These are phyloP conservation scores for Neopipo cinnamomea DNA, from an alignment of 2,113 vertebrate genomes.

Conservation along the genomic window DNA sequence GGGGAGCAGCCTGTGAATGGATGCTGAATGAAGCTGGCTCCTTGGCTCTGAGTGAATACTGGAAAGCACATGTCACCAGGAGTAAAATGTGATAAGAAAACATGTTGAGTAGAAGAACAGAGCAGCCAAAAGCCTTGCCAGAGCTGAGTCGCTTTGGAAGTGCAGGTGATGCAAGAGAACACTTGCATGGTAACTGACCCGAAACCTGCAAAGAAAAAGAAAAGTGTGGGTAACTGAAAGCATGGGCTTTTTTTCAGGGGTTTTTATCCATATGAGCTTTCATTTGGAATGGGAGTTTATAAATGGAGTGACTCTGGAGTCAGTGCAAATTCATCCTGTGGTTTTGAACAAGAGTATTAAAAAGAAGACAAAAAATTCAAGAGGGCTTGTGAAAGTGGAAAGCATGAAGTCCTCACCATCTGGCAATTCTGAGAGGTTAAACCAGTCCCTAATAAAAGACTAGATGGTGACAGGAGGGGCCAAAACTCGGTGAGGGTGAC, in stretches of 20 bases:
- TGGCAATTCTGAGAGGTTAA: conserved; percentile 4
- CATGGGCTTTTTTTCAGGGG: not conserved
- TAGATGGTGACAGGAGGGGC: not conserved
- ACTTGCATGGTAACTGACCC: not conserved
- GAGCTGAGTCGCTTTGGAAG: not conserved
- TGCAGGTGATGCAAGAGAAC: not conserved
- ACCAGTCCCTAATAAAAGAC: not conserved
- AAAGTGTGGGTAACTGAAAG: not conserved
- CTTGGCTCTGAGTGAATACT: not conserved
- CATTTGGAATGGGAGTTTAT: not conserved
- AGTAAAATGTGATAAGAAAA: conserved; percentile 14
- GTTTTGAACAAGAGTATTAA: not conserved
- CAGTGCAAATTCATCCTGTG: not conserved
- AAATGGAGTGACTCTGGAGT: not conserved
- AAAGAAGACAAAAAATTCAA: not conserved
- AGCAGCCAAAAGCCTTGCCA: not conserved
- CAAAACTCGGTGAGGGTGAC: not conserved
- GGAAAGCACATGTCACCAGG: not conserved
- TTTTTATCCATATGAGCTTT: not conserved
- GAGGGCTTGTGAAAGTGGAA: not conserved
- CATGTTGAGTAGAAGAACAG: not conserved
- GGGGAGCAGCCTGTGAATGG: not conserved
- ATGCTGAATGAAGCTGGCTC: not conserved
- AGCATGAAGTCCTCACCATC: not conserved
- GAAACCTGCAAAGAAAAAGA: not conserved